Base-by-base conservation (phyloP, 92 coral and sea anemone genomes). In the Porites lobata region DNA sequence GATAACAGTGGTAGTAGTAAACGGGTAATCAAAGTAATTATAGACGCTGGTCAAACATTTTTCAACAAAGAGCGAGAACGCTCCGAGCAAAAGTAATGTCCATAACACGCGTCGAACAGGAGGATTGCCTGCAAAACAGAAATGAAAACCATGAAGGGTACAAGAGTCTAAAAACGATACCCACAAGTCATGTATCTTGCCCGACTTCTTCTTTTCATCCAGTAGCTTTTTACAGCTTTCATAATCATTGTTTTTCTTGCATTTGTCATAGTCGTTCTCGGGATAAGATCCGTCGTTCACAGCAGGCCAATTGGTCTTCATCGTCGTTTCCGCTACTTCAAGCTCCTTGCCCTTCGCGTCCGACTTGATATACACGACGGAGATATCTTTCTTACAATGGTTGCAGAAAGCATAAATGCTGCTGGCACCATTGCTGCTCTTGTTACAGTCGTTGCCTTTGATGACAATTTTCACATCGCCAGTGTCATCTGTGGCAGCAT, bases 301-400 rank as follows among this genome's bases (percentile, higher is more conserved):
- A 53, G 70, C 63, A 8, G 88, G 86, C 93, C 93, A 90, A 18
- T 72, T 86, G 22, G 91, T 64, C 79, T 87, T 91, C 79, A 94
- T 79, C 8, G 47, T 38, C 1, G 98, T 78, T 75, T 87, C 90
- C 10, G 92, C 75, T 4, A 90, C 94, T 20, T 82, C 91, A 38
- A 86, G 57, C 43, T 90, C 94, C 53, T 90, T 91, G 65, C 98
- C 98, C 51, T 94, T 94, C 9, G 91, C 88, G 53, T 94, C 98
- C 8, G 98, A 92, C 83, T 95, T 93, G 51, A 95, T 86, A 82
- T 95, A 95, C 62, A 95, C 96, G 1, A 95, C 98, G 3, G 98
- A 93, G 18, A 95, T 95, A 79, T 95, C 98, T 72, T 92, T 90
- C 84, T 95, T 95, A 78, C 98, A 95, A 76, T 95, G 98, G 78